Conservation (phyloP, 2,113 vertebrate species). For the Anhinga rufa region DNA sequence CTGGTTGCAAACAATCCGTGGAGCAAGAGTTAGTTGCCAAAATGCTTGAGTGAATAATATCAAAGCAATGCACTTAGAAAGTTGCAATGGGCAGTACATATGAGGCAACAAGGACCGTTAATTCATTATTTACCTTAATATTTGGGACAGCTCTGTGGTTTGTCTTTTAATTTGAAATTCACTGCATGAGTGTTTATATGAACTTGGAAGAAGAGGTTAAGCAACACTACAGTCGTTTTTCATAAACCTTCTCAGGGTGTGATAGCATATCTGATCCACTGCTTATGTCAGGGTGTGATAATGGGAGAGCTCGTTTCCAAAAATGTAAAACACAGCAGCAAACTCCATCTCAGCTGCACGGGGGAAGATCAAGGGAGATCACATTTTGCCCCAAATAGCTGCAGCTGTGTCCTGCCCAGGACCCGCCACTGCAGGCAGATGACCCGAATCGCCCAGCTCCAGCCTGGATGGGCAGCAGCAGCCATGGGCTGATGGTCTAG, state of each 20-base stretch:
- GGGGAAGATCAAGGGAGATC: background rate
- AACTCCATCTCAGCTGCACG: background rate
- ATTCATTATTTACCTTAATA: background rate
- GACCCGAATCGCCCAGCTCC: background rate
- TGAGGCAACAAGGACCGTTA: background rate
- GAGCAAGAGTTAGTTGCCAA: background rate
- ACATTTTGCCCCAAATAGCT: background rate
- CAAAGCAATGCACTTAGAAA: background rate
- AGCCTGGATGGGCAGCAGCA: background rate
- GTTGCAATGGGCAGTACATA: background rate
- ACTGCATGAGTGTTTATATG: background rate
- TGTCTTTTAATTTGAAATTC: background rate
- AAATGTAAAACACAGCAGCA: background rate
- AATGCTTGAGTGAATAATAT: background rate
- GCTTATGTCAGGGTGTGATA: background rate
- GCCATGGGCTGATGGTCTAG: background rate
- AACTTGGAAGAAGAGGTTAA: background rate
- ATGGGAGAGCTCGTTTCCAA: background rate
- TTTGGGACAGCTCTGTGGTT: background rate
- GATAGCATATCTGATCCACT: background rate
- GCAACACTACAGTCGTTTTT: background rate
- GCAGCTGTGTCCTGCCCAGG: background rate
- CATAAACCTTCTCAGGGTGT: background rate
- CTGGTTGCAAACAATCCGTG: fast-evolving
- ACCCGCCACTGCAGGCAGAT: background rate